Evolutionary conservation across 2,888 invertebrate genomes (phyloP).

Genomic region (Exephanes ischioxanthus): DNA sequence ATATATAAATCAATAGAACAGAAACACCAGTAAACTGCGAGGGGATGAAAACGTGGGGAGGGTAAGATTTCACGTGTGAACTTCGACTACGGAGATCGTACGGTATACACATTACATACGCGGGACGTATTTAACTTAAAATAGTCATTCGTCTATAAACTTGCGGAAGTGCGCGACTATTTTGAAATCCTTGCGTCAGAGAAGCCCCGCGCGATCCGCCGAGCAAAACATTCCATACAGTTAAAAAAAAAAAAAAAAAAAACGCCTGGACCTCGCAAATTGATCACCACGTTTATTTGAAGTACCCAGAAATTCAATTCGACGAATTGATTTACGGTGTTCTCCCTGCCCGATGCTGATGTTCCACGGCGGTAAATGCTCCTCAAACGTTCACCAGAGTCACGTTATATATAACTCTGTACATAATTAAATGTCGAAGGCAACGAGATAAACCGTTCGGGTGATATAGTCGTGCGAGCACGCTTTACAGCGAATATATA

Average conservation of each 20-base stretch:
- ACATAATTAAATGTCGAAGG: constrained; percentile 48
- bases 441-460: constrained; percentile 28
- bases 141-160: constrained; percentile 48
- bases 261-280: constrained; percentile 32
- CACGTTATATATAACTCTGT: constrained; percentile 42
- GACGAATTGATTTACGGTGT: constrained; percentile 6
- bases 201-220: constrained; percentile 24
- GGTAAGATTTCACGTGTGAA: constrained; percentile 15
- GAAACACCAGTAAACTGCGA: constrained; percentile 19
- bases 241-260: constrained; percentile 31
- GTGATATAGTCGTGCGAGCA: constrained; percentile 30
- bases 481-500: constrained; percentile 27
- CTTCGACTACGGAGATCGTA: constrained; percentile 32
- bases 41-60: neutral
- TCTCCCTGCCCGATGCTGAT: constrained; percentile 21
- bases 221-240: constrained; percentile 62
- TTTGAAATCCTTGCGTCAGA: constrained; percentile 37
- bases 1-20: constrained; percentile 55
- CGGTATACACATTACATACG: constrained; percentile 45
- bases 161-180: constrained; percentile 38
- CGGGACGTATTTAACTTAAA: constrained; percentile 61
- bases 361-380: neutral
- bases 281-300: constrained; percentile 15
- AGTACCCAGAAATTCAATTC: neutral
- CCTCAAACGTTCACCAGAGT: constrained; percentile 38